Percentiles rank a stretch among this genome's conserved stretches.
These are phyloP conservation scores for Hyalella azteca DNA, from an alignment of 2,888 invertebrate genomes.

Conservation along the genomic window DNA sequence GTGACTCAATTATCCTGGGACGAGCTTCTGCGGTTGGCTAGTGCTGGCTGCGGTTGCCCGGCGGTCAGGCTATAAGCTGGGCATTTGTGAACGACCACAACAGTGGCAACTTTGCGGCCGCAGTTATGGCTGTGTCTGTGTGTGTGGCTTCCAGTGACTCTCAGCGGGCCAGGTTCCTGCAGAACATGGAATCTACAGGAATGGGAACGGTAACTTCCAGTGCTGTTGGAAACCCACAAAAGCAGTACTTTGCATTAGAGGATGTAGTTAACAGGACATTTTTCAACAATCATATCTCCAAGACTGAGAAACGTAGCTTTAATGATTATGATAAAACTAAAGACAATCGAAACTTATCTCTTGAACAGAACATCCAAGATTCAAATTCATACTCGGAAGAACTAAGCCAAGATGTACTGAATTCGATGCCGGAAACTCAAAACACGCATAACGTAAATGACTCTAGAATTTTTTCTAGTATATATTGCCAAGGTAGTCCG, in stretches of 20 bases:
- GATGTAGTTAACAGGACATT: neutral
- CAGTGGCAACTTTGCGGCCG: constrained; percentile 35
- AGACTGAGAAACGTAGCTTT: no score
- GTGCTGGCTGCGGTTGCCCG: neutral
- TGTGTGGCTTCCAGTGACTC: constrained; percentile 12
- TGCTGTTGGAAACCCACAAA: neutral
- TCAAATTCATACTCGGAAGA: neutral
- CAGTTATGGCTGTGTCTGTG: constrained; percentile 21
- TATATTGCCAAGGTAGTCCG: neutral
- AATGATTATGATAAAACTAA: no score
- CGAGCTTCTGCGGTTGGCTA: constrained; percentile 14
- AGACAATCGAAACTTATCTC: neutral
- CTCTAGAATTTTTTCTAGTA: no score
- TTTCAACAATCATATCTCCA: neutral
- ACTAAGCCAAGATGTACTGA: neutral
- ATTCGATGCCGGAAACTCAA: neutral
- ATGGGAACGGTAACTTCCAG: neutral
- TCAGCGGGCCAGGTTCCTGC: no score
- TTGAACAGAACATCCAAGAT: neutral
- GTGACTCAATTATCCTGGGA: constrained; percentile 32
- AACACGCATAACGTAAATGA: no score
- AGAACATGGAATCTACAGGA: neutral
- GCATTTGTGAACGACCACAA: neutral
- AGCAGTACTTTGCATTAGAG: neutral
- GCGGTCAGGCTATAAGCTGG: constrained; percentile 22